Percentiles rank a stretch among this genome's conserved stretches.
Evolutionary conservation across 2,888 invertebrate genomes (phyloP).

Genomic region (Dorcus parallelipipedus): DNA sequence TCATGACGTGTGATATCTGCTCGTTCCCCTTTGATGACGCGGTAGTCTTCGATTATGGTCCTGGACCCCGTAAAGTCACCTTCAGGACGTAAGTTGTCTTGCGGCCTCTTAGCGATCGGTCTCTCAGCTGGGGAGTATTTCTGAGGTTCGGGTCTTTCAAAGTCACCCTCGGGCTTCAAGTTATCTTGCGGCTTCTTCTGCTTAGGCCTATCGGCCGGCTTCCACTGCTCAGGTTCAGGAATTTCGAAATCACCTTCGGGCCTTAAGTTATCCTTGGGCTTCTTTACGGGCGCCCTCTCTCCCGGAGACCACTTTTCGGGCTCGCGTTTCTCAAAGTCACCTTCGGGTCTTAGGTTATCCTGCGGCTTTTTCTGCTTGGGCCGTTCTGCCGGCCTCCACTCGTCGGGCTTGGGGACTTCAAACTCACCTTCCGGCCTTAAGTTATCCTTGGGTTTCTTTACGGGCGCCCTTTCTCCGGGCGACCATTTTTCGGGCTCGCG

Average conservation of each 20-base stretch:
- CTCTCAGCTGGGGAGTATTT: conserved; percentile 48
- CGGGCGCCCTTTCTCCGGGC: conserved; percentile 47
- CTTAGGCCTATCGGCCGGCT: conserved; percentile 51
- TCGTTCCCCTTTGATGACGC: conserved; percentile 59
- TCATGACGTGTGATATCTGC: conserved; percentile 62
- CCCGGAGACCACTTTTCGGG: conserved; percentile 38
- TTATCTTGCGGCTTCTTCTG: conserved; percentile 53
- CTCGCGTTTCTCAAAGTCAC: conserved; percentile 43
- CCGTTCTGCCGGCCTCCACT: conserved; percentile 43
- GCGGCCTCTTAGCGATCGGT: conserved; percentile 42
- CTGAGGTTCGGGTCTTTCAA: conserved; percentile 48
- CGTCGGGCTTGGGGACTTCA: conserved; percentile 36
- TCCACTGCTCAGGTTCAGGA: conserved; percentile 32
- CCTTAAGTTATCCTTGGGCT: conserved; percentile 46
- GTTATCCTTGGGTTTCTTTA: conserved; percentile 51
- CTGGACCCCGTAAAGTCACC: conserved; percentile 49
- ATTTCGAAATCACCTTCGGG: conserved; percentile 34
- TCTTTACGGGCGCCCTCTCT: conserved; percentile 46
- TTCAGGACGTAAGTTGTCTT: conserved; percentile 48
- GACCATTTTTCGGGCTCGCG: conserved; percentile 41
- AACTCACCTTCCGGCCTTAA: conserved; percentile 51
- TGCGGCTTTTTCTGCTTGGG: conserved; percentile 45
- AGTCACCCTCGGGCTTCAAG: conserved; percentile 57
- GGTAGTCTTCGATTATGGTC: conserved; percentile 57
- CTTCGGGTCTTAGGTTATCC: conserved; percentile 49